Percentiles rank a stretch among this genome's conserved stretches.
These are phyloP conservation scores for Staurois parvus DNA, from an alignment of 2,797 vertebrate species.

Conservation along the genomic window DNA sequence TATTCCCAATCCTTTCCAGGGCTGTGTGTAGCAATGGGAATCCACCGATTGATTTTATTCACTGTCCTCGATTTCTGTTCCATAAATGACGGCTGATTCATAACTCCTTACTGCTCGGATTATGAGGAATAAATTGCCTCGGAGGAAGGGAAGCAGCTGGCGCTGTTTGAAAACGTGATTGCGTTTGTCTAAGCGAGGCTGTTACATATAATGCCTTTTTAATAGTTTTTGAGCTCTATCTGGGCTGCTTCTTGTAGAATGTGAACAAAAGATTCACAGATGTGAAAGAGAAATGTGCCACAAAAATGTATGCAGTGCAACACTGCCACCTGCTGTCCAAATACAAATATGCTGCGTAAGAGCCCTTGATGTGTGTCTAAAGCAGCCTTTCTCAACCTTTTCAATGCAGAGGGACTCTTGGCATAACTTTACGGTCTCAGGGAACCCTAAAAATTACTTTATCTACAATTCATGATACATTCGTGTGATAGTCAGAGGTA, in stretches of 20 bases:
- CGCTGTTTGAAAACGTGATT: neutral
- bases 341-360: neutral
- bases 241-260: neutral
- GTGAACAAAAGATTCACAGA: neutral
- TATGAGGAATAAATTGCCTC: neutral
- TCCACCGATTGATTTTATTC: neutral
- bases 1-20: no score
- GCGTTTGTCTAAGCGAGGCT: neutral
- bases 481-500: no score
- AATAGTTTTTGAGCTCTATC: neutral
- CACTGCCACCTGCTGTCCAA: constrained; percentile 40
- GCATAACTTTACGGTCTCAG: no score
- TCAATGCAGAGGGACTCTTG: no score
- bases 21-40: neutral
- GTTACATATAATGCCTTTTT: neutral
- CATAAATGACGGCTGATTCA: neutral
- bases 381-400: no score
- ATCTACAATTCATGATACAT: no score
- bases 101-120: neutral
- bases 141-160: neutral
- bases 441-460: no score
- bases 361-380: neutral
- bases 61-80: neutral
- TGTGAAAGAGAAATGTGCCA: neutral
- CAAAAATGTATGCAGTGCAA: neutral